Percentiles rank a stretch among this genome's conserved stretches.
phyloP scores from a whole-genome alignment of 2,113 vertebrate species.

The Oenanthe oenanthe region DNA sequence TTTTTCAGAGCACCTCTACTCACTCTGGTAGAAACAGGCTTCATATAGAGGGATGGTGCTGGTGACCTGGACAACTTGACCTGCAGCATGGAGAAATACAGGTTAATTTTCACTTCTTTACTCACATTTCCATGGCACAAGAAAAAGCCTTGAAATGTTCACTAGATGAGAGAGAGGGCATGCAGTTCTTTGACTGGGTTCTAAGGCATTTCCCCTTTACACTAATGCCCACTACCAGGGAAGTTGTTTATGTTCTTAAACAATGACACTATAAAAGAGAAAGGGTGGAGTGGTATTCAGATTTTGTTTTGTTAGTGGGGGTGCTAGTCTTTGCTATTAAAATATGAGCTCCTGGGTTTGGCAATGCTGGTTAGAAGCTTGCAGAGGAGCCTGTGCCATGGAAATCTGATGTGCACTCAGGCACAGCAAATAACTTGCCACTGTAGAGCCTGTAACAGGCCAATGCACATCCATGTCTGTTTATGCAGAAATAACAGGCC shows the following conservation, averaged over 20 bases:
- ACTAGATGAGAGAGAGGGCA: background rate
- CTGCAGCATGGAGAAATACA: background rate
- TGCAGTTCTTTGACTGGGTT: background rate
- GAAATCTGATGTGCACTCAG: background rate
- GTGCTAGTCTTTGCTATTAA: background rate
- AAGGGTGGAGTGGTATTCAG: conserved; percentile 18
- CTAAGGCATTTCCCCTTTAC: background rate
- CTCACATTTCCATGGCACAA: background rate
- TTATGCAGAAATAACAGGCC: background rate
- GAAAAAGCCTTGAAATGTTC: background rate
- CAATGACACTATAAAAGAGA: background rate
- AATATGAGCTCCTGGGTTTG: background rate
- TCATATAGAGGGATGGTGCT: background rate
- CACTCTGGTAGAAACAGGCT: background rate
- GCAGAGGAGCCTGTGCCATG: background rate
- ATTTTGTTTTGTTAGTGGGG: background rate
- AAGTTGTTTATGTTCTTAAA: background rate
- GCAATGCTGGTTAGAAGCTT: background rate
- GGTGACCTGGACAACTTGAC: background rate
- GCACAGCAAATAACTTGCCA: background rate
- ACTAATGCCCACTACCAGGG: background rate
- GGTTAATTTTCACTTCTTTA: background rate
- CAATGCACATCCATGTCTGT: background rate
- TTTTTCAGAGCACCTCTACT: background rate
- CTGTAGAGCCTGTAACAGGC: background rate